Base-by-base conservation (phyloP, 2,113 vertebrate species). In the Gracilinanus agilis region DNA sequence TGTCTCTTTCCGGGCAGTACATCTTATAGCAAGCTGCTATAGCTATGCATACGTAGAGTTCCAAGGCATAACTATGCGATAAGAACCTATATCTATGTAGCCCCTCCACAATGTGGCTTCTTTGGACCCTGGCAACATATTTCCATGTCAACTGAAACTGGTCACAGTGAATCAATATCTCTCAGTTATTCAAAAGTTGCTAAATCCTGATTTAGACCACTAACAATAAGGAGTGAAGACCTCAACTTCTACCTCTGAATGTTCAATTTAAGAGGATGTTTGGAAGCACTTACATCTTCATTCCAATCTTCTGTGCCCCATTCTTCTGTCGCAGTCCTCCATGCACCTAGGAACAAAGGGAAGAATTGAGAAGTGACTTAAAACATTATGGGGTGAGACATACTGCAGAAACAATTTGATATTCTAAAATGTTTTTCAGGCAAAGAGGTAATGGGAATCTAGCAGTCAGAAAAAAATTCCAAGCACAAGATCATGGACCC, bases 281-380 rank as follows among this genome's bases (percentile, higher is more conserved):
- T 96, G 53, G 90, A 58, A 95, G 96, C 95, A 99, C 99, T 98
- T 98, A 99, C 99, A 99, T 99, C 99, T 98, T 99, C 99, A 98
- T 99, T 99, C 99, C 99, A 99, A 98, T 99, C 99, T 98, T 99
- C 99, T 24, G 99, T 99, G 96, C 99, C 99, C 99, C 99, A 99
- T 88, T 99, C 99, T 97, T 99, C 99, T 25, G 99, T 99, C 0
- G 99, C 98, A 54, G 99, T 98, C 97, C 99, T 99, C 99, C 99
- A 99, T 0, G 99, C 99, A 98, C 99, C 99, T 99, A 44, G 2
- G 75, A 94, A 96, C 88, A 95, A 55, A 96, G 92, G 49, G 16
- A 95, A 94, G n/a, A 96, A 92, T 24, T 0, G 24, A 58, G 44
- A 96, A 89, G 19, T 54, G 54, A 93, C 19, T 90, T 95, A 92